Evolutionary conservation across 2,888 invertebrate genomes (phyloP), one percentile per base, ranked within the genome.

Genomic region (Drosophila pseudotakahashii): DNA sequence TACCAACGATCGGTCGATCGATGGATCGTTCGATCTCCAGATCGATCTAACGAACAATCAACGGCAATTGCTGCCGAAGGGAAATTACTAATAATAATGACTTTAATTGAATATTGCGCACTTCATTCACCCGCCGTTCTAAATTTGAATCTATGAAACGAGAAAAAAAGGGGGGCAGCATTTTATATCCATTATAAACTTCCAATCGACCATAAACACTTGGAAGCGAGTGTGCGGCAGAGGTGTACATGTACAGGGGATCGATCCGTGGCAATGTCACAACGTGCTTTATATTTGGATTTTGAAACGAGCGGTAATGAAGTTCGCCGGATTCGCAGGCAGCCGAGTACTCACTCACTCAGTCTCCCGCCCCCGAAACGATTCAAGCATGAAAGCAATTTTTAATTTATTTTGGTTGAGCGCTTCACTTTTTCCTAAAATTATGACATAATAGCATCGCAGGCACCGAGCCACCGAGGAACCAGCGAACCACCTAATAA

Each of bases 141-240:
- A 69, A 73, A 78, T 75, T 75, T 67, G 70, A 77, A 71, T 75
- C 23, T 9, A 64, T 26, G 19, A 34, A 57, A 36, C 11, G 11
- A 13, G 13, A 13, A 19, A 42, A 19, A 42, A 23, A 54, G 71
- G 64, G 71, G 68, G 54, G 60, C 66, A 75, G 63, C 75, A 61
- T 69, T 79, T 83, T 83, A 88, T 79, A 88, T 79, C 89, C 89
- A 89, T 89, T 89, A 89, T 77, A 72, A 79, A 77, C 87, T 79
- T 88, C 75, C 89, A 90, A 88, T 88, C 87, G 90, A 88, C 87
- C 89, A 90, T 88, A 90, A 88, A 88, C 88, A 90, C 89, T 89
- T 87, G 75, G 78, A 45, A 52, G 61, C 42, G 44, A 42, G 36
- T 36, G 45, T 41, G 37, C 11, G 47, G 53, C 41, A 41, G 14